These are phyloP conservation scores for Sarcophaga caerulescens DNA, from an alignment of 2,888 invertebrate genomes.

Conservation along the genomic window DNA sequence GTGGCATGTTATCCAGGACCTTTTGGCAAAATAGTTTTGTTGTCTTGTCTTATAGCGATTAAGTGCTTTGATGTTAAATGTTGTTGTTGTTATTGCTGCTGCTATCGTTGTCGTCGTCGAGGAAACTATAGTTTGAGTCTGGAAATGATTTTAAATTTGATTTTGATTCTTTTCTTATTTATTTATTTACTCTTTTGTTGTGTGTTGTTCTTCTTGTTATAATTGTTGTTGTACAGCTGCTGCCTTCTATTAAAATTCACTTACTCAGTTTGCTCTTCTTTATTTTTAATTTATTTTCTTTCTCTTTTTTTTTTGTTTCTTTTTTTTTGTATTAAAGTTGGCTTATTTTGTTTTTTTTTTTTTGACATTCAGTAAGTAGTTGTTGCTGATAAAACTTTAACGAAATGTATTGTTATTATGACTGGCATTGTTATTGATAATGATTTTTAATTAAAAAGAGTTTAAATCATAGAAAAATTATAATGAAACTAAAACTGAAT, in stretches of 20 bases:
- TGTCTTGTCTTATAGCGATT: slow-evolving; percentile 64
- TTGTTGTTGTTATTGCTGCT: not conserved
- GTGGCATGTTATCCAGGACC: slow-evolving; percentile 63
- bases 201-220: slow-evolving; percentile 22
- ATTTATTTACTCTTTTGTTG: slow-evolving; percentile 40
- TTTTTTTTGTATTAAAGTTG: slow-evolving; percentile 60
- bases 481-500: too few relatives aligned
- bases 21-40: slow-evolving; percentile 68
- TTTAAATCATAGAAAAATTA: not conserved
- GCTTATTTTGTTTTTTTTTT: not conserved
- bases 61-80: slow-evolving; percentile 61
- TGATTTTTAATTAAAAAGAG: not conserved
- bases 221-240: slow-evolving; percentile 24
- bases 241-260: slow-evolving; percentile 64
- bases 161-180: slow-evolving; percentile 63
- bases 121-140: slow-evolving; percentile 69
- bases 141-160: slow-evolving; percentile 71
- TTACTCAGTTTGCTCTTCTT: slow-evolving; percentile 62
- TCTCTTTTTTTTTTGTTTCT: slow-evolving; percentile 50
- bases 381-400: slow-evolving; percentile 36
- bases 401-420: not conserved
- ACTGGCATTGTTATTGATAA: slow-evolving; percentile 23
- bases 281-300: slow-evolving; percentile 31
- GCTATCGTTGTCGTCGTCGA: slow-evolving; percentile 47
- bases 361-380: not conserved